phyloP scores from a whole-genome alignment of 2,888 invertebrate genomes.

The Sipunculus nudus region DNA sequence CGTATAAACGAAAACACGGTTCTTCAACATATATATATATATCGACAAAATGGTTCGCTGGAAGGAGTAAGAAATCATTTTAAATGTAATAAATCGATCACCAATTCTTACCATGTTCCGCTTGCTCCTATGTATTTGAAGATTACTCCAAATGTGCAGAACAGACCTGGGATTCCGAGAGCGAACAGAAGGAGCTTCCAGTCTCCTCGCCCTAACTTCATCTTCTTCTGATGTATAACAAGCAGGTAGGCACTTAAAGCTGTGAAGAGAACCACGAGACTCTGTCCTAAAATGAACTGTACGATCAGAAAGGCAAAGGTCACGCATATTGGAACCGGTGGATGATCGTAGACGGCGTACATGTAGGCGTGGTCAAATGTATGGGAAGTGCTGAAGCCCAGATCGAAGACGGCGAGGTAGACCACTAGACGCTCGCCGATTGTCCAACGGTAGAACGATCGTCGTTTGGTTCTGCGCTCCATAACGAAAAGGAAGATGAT shows the following conservation, averaged over 20 bases:
- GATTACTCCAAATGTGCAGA: too few relatives aligned
- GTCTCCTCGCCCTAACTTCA: conserved; percentile 17
- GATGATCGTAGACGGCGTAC: conserved; percentile 11
- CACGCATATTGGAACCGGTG: conserved; percentile 18
- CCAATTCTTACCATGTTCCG: too few relatives aligned
- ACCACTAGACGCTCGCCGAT: conserved; percentile 17
- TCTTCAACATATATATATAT: too few relatives aligned
- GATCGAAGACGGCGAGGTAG: conserved; percentile 18
- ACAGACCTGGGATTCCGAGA: conserved; percentile 4
- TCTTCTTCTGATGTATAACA: conserved; percentile 21
- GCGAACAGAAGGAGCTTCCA: conserved; percentile 12
- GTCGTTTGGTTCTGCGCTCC: too few relatives aligned
- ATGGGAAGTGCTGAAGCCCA: conserved; percentile 12
- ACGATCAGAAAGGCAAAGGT: conserved; percentile 23
- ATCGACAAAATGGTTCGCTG: too few relatives aligned
- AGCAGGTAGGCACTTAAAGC: conserved; percentile 27
- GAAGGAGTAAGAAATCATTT: too few relatives aligned
- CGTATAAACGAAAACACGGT: too few relatives aligned
- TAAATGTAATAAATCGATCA: too few relatives aligned
- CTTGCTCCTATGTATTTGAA: too few relatives aligned
- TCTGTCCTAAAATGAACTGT: conserved; percentile 27
- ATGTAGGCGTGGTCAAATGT: conserved; percentile 29
- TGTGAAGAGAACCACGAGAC: conserved; percentile 20
- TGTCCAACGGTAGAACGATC: too few relatives aligned
- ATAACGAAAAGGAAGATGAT: too few relatives aligned